These are phyloP conservation scores for Aegithalos caudatus DNA, from an alignment of 2,113 vertebrate genomes.

Conservation along the genomic window DNA sequence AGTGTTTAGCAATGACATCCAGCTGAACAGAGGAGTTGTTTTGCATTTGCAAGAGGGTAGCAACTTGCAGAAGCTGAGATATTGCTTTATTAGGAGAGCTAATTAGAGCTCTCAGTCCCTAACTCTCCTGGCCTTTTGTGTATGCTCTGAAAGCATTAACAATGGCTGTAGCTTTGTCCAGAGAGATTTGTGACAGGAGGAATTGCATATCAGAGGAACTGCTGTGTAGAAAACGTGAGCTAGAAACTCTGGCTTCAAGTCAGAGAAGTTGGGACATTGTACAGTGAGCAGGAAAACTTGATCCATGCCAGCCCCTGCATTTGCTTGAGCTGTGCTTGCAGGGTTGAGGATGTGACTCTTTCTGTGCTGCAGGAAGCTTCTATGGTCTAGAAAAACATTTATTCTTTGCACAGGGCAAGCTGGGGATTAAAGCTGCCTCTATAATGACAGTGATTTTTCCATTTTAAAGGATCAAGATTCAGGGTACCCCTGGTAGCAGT, in stretches of 20 bases:
- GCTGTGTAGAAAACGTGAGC: background rate
- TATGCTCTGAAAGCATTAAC: background rate
- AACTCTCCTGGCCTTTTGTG: background rate
- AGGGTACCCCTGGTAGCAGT: background rate
- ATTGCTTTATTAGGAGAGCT: background rate
- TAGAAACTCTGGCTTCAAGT: background rate
- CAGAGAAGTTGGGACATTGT: background rate
- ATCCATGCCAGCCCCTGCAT: background rate
- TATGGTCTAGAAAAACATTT: background rate
- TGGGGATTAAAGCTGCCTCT: background rate
- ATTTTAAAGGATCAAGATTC: background rate
- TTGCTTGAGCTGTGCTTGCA: background rate
- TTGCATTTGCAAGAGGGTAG: background rate
- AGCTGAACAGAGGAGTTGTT: background rate
- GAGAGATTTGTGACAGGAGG: background rate
- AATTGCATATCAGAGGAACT: background rate
- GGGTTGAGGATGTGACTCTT: background rate
- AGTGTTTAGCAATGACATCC: background rate
- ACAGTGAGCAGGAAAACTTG: background rate
- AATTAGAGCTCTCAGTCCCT: background rate
- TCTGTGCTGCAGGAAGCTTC: background rate
- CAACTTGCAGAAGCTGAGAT: background rate
- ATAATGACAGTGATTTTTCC: background rate
- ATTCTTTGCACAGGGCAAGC: background rate
- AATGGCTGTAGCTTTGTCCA: background rate